phyloP scores from a whole-genome alignment of 2,113 vertebrate genomes.

The Archilochus colubris region DNA sequence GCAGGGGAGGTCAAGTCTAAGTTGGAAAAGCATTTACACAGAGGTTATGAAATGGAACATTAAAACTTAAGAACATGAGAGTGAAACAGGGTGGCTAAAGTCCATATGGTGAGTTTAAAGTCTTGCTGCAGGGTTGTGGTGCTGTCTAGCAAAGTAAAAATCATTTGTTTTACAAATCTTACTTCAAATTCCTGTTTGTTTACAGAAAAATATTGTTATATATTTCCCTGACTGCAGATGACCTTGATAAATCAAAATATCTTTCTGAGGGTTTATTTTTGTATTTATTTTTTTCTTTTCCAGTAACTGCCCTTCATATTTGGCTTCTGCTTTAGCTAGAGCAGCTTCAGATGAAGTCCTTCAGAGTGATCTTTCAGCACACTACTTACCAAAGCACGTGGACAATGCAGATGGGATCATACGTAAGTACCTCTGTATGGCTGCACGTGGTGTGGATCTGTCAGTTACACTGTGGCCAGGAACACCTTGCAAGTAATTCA shows the following conservation, averaged over 20 bases:
- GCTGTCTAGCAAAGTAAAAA: neutral
- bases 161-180: neutral
- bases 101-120: neutral
- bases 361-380: conserved; percentile 89
- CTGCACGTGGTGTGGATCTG: neutral
- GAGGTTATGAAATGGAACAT: neutral
- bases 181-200: neutral
- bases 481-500: neutral
- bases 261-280: neutral
- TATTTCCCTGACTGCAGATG: neutral
- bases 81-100: neutral
- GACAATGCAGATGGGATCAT: conserved; percentile 88
- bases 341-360: conserved; percentile 91
- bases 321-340: conserved; percentile 94
- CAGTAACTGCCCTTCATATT: conserved; percentile 95
- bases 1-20: neutral
- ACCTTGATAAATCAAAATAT: conserved; percentile 22
- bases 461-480: neutral
- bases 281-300: conserved; percentile 3
- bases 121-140: neutral
- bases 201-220: neutral
- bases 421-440: conserved; percentile 79
- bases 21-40: neutral
- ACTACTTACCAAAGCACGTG: conserved; percentile 83
- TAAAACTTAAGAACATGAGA: neutral